Evolutionary conservation across 1,140 invertebrate genomes (phyloP).

Genomic region (Euura saliciscinereae): DNA sequence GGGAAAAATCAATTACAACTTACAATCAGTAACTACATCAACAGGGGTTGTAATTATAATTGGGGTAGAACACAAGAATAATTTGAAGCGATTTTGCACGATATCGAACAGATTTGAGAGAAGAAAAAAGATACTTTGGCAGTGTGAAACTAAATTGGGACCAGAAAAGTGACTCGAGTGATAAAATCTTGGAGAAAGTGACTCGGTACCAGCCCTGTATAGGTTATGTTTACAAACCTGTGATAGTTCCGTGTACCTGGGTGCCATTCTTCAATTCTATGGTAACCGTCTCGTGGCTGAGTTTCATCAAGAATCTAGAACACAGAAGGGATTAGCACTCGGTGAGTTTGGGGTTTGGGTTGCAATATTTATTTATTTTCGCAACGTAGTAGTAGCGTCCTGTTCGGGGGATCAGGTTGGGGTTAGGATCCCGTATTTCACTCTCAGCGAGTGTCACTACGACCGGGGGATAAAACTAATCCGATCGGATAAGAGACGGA

Average conservation of each 20-base stretch:
- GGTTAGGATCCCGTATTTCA: background rate
- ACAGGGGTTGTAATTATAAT: background rate
- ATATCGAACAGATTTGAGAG: too few species aligned
- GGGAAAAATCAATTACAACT: too few species aligned
- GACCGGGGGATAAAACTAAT: background rate
- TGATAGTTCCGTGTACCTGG: slow-evolving; percentile 95
- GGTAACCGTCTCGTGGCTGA: slow-evolving; percentile 99
- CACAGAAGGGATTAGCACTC: slow-evolving; percentile 17
- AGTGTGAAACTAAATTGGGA: background rate
- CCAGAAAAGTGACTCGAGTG: too few species aligned
- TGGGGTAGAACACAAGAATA: background rate
- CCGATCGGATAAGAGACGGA: background rate
- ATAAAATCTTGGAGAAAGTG: background rate
- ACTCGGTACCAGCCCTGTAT: slow-evolving; percentile 8
- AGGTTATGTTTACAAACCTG: slow-evolving; percentile 63
- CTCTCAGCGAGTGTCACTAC: background rate
- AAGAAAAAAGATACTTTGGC: slow-evolving; percentile 18
- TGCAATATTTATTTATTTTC: background rate
- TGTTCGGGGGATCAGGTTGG: background rate
- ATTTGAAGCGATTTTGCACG: background rate
- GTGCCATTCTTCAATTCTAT: slow-evolving; percentile 99
- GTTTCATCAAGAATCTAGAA: slow-evolving; percentile 97
- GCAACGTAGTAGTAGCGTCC: background rate
- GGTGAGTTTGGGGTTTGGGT: too few species aligned
- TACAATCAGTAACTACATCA: too few species aligned